Evolutionary conservation across 2,888 invertebrate genomes (phyloP), one percentile per base, ranked within the genome.

Genomic region (Acanthococcus lagerstroemiae): DNA sequence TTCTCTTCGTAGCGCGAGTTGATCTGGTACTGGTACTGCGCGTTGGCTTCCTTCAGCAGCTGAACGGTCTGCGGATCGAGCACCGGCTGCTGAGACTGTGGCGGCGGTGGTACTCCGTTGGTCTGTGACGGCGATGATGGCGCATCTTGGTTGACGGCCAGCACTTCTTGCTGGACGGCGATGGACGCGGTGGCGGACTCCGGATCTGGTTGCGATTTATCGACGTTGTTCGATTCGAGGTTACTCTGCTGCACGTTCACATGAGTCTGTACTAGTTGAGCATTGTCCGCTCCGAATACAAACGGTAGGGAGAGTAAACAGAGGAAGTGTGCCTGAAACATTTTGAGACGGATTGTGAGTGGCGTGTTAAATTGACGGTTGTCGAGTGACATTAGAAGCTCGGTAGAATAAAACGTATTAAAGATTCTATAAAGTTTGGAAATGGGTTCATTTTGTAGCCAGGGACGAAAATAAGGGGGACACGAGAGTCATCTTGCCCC

Each of bases 1-100:
- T 66, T 66, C 48, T 66, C 66, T 37, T 66, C 66, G 66, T 66
- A 66, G 27, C 66, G 56, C n/a, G 66, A 66, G 22, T 66, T 66
- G 7, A 66, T 66, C 17, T 66, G 66, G 21, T 66, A 66, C 52
- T 66, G 66, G 57, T 66, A 66, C 24, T 66, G 66, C 7, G 66
- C 55, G 26, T 66, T 66, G 24, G 66, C 66, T 25, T 66, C 66
- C 50, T 66, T 66, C 3, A 66, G 63, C 5, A 63, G 44, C 37
- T 63, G 63, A n/a, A 63, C 52, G 9, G 30, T 63, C 12, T 52
- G 52, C 4, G 54, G 24, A 25, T 63, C 57, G 17, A 50, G 3
- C 12, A 46, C 26, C 26, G 46, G 19, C 24, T 52, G 52, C 12
- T 52, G 21, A 15, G 52, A 22, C 24, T 52, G 52, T 15, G 63